Evolutionary conservation across 2,888 invertebrate species (phyloP).

Genomic region (Vannuccia rotundouncinata): DNA sequence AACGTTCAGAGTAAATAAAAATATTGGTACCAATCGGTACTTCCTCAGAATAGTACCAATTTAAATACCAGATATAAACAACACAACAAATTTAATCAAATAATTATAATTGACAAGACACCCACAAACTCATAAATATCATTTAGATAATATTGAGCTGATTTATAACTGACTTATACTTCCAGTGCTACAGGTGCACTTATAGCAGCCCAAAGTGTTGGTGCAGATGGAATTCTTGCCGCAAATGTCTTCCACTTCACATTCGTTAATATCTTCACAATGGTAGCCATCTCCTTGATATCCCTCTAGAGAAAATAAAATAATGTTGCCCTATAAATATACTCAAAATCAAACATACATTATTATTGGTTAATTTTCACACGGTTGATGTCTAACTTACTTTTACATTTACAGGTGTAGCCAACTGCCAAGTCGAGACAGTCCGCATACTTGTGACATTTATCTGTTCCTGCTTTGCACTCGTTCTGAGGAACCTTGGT

Average conservation of each 20-base stretch:
- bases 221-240: conserved; percentile 43
- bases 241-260: conserved; percentile 43
- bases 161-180: background rate
- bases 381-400: too few species aligned
- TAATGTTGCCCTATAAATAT: too few species aligned
- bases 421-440: conserved; percentile 12
- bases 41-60: too few species aligned
- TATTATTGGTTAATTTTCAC: too few species aligned
- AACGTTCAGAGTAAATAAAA: too few species aligned
- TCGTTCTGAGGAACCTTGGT: background rate
- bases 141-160: too few species aligned
- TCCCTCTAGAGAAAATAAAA: background rate
- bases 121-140: too few species aligned
- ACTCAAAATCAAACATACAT: too few species aligned
- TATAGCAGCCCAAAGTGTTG: background rate
- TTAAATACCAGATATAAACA: too few species aligned
- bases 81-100: too few species aligned
- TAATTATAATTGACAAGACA: too few species aligned
- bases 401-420: conserved; percentile 32
- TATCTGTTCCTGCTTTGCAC: conserved; percentile 32
- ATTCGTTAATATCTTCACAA: conserved; percentile 46
- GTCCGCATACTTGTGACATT: conserved; percentile 12
- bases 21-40: too few species aligned
- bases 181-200: background rate
- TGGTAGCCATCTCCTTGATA: conserved; percentile 22